These are phyloP conservation scores for Seira musarum DNA, from an alignment of 2,888 invertebrate genomes.

Conservation along the genomic window DNA sequence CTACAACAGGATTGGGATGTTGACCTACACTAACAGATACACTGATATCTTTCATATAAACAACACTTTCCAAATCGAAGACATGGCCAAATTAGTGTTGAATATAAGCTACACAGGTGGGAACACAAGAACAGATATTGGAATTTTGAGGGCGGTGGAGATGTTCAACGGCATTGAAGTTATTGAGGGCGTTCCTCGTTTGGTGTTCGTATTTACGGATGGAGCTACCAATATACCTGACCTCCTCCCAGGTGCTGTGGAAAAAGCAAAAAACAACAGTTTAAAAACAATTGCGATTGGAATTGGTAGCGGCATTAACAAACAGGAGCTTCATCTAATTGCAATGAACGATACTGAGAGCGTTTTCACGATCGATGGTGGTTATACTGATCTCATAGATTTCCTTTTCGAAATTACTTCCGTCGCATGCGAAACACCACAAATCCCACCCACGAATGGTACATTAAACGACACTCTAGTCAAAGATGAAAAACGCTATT, in stretches of 20 bases:
- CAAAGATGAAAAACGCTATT: slow-evolving; percentile 48
- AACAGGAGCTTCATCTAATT: slow-evolving; percentile 34
- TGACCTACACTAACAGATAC: slow-evolving; percentile 9
- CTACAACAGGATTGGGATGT: slow-evolving; percentile 14
- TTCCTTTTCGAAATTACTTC: slow-evolving; percentile 47
- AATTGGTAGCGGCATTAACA: slow-evolving; percentile 38
- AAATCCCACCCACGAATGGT: slow-evolving; percentile 30
- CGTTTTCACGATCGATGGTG: slow-evolving; percentile 31
- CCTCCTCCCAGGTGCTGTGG: neutral
- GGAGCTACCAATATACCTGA: slow-evolving; percentile 29
- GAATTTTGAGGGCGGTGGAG: slow-evolving; percentile 20
- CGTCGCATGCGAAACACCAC: slow-evolving; percentile 53
- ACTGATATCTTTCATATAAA: slow-evolving; percentile 17
- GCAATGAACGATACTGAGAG: slow-evolving; percentile 23
- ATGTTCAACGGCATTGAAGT: slow-evolving; percentile 18
- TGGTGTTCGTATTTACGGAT: slow-evolving; percentile 54
- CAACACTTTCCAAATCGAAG: neutral
- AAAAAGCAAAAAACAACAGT: neutral
- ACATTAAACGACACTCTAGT: slow-evolving; percentile 41
- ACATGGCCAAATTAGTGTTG: slow-evolving; percentile 21
- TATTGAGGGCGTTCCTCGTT: slow-evolving; percentile 36
- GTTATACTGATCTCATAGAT: slow-evolving; percentile 52
- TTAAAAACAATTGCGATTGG: slow-evolving; percentile 54
- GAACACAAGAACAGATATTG: slow-evolving; percentile 40
- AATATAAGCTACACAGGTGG: slow-evolving; percentile 1